Base-by-base conservation (phyloP, 1,140 invertebrate species). In the Ctenoplectra terminalis region DNA sequence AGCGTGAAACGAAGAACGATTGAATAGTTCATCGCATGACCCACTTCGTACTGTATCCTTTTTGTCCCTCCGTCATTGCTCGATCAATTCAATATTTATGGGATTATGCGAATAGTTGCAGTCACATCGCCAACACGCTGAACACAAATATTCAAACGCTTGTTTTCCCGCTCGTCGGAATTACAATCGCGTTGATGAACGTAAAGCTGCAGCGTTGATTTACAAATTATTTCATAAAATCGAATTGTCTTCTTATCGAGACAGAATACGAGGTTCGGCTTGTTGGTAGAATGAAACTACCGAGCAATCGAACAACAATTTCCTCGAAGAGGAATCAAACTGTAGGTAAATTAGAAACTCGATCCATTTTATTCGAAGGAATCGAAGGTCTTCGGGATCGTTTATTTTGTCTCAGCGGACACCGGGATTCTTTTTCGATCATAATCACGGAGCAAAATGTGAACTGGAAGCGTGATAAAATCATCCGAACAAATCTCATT, bases 121-220 rank as follows among this genome's bases (percentile, higher is more conserved):
- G 26, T 52, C 29, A 43, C 34, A 8, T 1, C 6, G 7, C 1
- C 66, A 5, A 40, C 6, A 31, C 29, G 15, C 13, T 6, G 29
- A 0, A 8, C 29, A 31, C 29, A 3, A 56, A 56, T 29, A 20
- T 48, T 4, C 8, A 23, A 6, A 26, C 23, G 31, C 2, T 29
- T 31, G 63, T 66, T 46, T 40, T 6, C 15, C 23, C 6, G 48
- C 26, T 66, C 17, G 26, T 20, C 20, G 29, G 0, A 29, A 43
- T n/a, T 15, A 67, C 74, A 56, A 67, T 34, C 63, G 50, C 50
- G 29, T 17, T 46, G 50, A 76, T 26, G 74, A 76, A 76, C 63
- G 34, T 7, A 13, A n/a, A n/a, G 1, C 26, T 9, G 0, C 2
- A 20, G 26, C 46, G 52, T 56, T 56, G 74, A 56, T 76, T 34